Percentiles rank a stretch among this genome's conserved stretches.
phyloP scores from a whole-genome alignment of 2,113 vertebrate genomes.

The Tenrec ecaudatus region DNA sequence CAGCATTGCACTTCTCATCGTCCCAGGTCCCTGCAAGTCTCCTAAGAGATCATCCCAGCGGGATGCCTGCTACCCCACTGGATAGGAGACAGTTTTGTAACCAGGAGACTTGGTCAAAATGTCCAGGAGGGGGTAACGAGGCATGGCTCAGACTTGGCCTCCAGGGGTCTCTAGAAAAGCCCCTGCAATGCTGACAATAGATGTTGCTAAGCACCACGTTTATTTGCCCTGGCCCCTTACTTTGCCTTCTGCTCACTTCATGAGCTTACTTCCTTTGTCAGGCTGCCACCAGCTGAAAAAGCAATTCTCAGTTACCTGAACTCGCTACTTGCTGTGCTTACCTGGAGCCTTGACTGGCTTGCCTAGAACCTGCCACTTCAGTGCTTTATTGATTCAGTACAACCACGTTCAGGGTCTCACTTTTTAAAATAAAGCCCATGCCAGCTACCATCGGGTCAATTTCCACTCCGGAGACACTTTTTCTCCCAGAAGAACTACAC shows the following conservation, averaged over 20 bases:
- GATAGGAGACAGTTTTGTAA: neutral
- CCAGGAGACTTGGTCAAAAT: neutral
- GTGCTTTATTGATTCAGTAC: neutral
- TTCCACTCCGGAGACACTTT: neutral
- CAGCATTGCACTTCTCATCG: neutral
- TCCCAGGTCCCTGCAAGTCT: neutral
- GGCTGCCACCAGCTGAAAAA: neutral
- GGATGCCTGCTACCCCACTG: neutral
- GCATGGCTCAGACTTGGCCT: neutral
- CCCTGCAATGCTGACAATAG: neutral
- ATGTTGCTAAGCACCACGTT: neutral
- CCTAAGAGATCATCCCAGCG: neutral
- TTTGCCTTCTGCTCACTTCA: neutral
- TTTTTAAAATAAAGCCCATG: neutral
- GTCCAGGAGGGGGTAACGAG: neutral
- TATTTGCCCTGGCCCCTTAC: neutral
- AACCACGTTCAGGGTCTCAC: neutral
- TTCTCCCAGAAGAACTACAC: neutral
- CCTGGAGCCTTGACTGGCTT: neutral
- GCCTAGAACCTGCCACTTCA: neutral
- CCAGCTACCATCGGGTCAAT: neutral
- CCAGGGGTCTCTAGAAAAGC: neutral
- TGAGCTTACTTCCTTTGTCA: conserved; percentile 34
- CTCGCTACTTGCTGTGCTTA: neutral
- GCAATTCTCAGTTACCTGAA: conserved; percentile 10